Base-by-base conservation (phyloP, 2,888 invertebrate species). In the Corbicula japonica region DNA sequence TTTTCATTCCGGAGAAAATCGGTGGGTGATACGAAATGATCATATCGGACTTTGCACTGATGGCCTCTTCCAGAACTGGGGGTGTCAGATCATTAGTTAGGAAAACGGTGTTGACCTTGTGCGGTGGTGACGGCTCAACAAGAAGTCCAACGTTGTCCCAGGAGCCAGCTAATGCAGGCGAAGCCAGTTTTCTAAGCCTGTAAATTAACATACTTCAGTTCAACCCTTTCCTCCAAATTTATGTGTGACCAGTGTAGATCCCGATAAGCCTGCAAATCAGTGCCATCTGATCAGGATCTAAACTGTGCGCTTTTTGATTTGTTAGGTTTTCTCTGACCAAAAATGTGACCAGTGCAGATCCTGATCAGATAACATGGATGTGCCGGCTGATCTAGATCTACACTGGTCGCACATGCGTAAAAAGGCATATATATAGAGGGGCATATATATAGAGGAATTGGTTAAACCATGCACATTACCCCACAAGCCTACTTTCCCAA, bases 121-220 rank as follows among this genome's bases (percentile, higher is more conserved):
- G 89, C 54, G 95, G 93, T 32, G 95, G 94, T 32, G 92, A 89
- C 0, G 98, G 98, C 92, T 98, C 97, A 15, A 98, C 95, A 32
- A 99, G 94, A 1, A 99, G 94, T 0, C 99, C 99, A 63, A 98
- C 98, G 94, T 99, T 99, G 92, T 99, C 99, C 98, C 98, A 99
- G 65, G 95, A 95, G 89, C 96, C 98, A 2, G 98, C 97, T 26
- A 92, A 70, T 41, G 84, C 76, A 4, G 87, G 84, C 21, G 88
- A 87, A 4, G 92, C 92, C 68, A 90, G 84, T 4, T 79, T 63
- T 52, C 91, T 81, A 21, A 93, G 80, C 34, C 80, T 80, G 52
- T 23, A 63, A 50, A 48, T 26, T 8, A 26, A 41, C 26, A 52
- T 12, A 6, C 28, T 28, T 2, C 18, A 3, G 12, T 6, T 18